Evolutionary conservation across 2,113 vertebrate genomes (phyloP), one percentile per base, ranked within the genome.

Genomic region (Cepphus grylle): DNA sequence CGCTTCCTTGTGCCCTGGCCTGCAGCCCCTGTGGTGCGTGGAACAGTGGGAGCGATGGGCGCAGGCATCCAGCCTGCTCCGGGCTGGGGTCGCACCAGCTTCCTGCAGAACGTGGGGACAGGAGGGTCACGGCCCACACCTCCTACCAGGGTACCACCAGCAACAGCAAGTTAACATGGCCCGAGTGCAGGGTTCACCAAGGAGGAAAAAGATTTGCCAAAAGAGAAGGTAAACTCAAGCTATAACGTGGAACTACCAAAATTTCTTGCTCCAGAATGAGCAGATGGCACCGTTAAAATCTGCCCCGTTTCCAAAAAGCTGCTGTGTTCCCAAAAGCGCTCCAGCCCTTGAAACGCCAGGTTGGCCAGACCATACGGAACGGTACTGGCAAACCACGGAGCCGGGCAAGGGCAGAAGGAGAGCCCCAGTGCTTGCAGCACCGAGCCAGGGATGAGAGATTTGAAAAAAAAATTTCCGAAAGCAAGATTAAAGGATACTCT

Each of bases 21-120:
- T 21, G 1, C 59, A 61, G 2, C 23, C 21, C 36, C 45, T 10
- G n/a, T 2, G 50, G 66, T 0, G 0, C 0, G 0, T 1, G 11
- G 58, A 45, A 26, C 11, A 2, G 23, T 1, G 23, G 17, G 17
- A 45, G 43, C 18, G 17, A 45, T 45, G 43, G 30, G 56, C 2
- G 10, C 30, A 25, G 12, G 2, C 3, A 15, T 1, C 10, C 66
- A 22, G 15, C 2, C 12, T 3, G 2, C 25, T 18, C 45, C 3
- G 9, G 5, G n/a, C 29, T 0, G 3, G 29, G 29, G 61, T 27
- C 8, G 30, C 32, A 7, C 2, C 40, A 6, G 34, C 15, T 29
- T 7, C 52, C 47, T 26, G 5, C 22, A n/a, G 52, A 9, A 2
- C 3, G 0, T 0, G 0, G 5, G 45, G 19, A 9, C 34, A 22